These are phyloP conservation scores for Papilio polytes DNA, from an alignment of 1,140 invertebrate genomes.

Conservation along the genomic window DNA sequence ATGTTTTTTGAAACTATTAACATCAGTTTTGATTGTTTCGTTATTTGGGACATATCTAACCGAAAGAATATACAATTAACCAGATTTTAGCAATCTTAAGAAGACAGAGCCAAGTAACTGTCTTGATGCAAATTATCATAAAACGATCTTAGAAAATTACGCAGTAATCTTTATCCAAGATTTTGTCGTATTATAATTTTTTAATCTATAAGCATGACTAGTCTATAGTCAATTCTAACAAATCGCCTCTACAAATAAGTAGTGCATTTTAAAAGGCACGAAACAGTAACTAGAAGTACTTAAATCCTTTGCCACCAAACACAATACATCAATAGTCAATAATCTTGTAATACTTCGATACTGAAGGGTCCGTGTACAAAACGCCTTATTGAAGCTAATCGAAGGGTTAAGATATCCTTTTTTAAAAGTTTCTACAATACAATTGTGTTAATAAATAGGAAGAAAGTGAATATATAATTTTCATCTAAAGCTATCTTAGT, in stretches of 20 bases:
- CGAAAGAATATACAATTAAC: too few relatives aligned
- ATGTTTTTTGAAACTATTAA: not conserved
- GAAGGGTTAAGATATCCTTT: conserved; percentile 55
- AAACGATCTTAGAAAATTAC: too few relatives aligned
- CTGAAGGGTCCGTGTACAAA: conserved; percentile 43
- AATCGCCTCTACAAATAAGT: conserved; percentile 47
- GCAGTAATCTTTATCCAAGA: too few relatives aligned
- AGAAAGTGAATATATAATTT: not conserved
- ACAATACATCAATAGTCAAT: conserved; percentile 79
- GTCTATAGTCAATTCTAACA: conserved; percentile 13
- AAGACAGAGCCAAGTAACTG: too few relatives aligned
- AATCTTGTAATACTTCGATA: conserved; percentile 72
- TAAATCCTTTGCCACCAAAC: conserved; percentile 71
- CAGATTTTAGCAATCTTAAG: too few relatives aligned
- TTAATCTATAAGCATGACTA: too few relatives aligned
- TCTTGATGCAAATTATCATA: too few relatives aligned
- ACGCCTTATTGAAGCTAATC: conserved; percentile 49
- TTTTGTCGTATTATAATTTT: too few relatives aligned
- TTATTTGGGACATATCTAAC: too few relatives aligned
- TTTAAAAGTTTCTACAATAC: conserved; percentile 50
- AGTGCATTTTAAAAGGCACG: conserved; percentile 55
- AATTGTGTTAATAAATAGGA: conserved; percentile 51
- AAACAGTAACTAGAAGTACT: conserved; percentile 65
- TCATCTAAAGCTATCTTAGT: too few relatives aligned
- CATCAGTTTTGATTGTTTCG: too few relatives aligned